Percentiles rank a stretch among this genome's conserved stretches.
phyloP scores from a whole-genome alignment of 1,140 invertebrate species.

The Stenopsyche tienmushanensis region DNA sequence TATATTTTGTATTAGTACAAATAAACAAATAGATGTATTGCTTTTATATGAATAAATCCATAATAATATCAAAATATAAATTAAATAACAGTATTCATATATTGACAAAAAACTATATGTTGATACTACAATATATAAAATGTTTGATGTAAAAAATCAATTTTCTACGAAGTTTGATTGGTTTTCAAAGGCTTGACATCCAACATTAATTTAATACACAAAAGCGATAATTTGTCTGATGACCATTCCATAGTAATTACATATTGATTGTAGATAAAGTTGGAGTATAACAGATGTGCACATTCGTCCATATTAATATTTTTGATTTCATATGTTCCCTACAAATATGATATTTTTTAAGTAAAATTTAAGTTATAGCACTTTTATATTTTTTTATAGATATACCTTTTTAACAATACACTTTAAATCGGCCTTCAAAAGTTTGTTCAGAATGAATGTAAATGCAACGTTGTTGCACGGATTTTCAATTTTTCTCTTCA shows the following conservation, averaged over 20 bases:
- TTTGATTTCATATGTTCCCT: not conserved
- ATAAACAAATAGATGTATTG: too few species aligned
- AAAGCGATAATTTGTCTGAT: not conserved
- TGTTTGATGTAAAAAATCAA: too few species aligned
- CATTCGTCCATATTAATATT: not conserved
- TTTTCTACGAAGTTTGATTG: not conserved
- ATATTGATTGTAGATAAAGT: not conserved
- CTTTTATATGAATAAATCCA: too few species aligned
- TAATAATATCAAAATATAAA: too few species aligned
- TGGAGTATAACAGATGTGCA: not conserved
- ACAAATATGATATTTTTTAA: not conserved
- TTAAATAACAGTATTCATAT: too few species aligned
- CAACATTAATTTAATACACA: not conserved
- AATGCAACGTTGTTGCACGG: not conserved
- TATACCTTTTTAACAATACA: conserved; percentile 24
- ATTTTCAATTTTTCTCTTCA: conserved; percentile 3
- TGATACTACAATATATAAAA: too few species aligned
- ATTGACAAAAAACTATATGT: too few species aligned
- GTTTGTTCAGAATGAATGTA: not conserved
- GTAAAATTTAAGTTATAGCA: not conserved
- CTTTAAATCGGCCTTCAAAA: conserved; percentile 8
- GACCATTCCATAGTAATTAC: not conserved
- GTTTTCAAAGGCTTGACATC: not conserved
- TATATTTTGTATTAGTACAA: too few species aligned
- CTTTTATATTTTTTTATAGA: not conserved